phyloP scores from a whole-genome alignment of 2,888 invertebrate species.

The Chouioia cunea region DNA sequence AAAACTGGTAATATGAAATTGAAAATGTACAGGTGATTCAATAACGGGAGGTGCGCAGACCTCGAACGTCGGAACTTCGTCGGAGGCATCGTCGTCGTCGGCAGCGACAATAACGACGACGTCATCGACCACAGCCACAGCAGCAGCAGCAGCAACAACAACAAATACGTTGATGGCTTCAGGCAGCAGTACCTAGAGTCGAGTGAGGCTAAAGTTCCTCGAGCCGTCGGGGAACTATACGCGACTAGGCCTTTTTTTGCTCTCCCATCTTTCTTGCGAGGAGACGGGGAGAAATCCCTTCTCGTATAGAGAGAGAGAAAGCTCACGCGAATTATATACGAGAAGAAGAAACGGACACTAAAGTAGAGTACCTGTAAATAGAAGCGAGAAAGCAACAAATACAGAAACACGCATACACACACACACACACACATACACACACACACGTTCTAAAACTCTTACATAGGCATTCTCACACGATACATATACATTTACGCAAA shows the following conservation, averaged over 20 bases:
- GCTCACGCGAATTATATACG: background rate
- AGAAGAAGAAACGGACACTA: slow-evolving; percentile 37
- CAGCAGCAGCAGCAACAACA: too few relatives aligned
- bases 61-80: slow-evolving; percentile 51
- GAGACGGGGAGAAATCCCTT: background rate
- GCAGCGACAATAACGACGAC: slow-evolving; percentile 50
- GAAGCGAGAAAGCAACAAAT: slow-evolving; percentile 58
- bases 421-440: too few relatives aligned
- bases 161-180: slow-evolving; percentile 49
- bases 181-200: slow-evolving; percentile 39
- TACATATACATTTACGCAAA: slow-evolving; percentile 44
- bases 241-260: slow-evolving; percentile 51
- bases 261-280: slow-evolving; percentile 44
- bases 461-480: too few relatives aligned
- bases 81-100: slow-evolving; percentile 52
- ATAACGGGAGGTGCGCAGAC: slow-evolving; percentile 65
- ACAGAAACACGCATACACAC: background rate
- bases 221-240: slow-evolving; percentile 58
- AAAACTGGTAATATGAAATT: slow-evolving; percentile 9
- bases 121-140: slow-evolving; percentile 25
- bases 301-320: slow-evolving; percentile 32
- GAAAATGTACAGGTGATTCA: slow-evolving; percentile 61
- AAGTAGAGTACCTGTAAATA: slow-evolving; percentile 68
- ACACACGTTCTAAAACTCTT: too few relatives aligned
- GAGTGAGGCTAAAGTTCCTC: slow-evolving; percentile 65